Conservation (phyloP, 23 tunicate genomes). For the Halocynthia roretzi region DNA sequence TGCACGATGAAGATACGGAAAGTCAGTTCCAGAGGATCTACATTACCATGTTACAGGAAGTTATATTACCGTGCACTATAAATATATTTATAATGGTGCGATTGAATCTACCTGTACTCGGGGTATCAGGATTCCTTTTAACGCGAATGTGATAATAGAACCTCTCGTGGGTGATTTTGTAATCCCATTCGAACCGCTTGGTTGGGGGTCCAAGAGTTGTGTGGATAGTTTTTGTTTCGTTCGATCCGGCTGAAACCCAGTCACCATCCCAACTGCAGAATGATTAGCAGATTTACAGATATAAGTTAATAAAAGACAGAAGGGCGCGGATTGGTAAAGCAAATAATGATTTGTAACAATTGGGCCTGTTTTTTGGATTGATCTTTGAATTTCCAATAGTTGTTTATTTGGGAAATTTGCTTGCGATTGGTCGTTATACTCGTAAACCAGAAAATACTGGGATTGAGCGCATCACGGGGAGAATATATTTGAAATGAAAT, state of each 20-base stretch:
- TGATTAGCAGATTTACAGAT: too few species aligned
- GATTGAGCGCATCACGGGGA: too few species aligned
- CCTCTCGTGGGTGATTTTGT: slow-evolving; percentile 61
- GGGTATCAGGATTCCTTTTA: slow-evolving; percentile 32
- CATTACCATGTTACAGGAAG: not conserved
- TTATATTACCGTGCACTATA: not conserved
- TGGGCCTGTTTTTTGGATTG: too few species aligned
- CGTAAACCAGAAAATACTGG: too few species aligned
- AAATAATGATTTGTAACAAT: too few species aligned
- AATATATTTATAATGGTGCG: not conserved
- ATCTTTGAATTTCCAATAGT: too few species aligned
- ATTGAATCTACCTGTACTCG: slow-evolving; percentile 16
- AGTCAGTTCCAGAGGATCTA: slow-evolving; percentile 34
- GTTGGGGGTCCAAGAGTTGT: slow-evolving; percentile 47
- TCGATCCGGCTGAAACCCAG: not conserved
- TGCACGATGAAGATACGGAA: slow-evolving; percentile 84
- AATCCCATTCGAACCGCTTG: slow-evolving; percentile 63
- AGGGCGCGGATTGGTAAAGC: too few species aligned
- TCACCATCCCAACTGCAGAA: slow-evolving; percentile 19
- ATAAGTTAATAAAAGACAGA: too few species aligned
- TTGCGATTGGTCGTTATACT: not conserved
- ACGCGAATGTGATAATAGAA: slow-evolving; percentile 75
- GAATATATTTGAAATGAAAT: too few species aligned
- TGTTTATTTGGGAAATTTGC: too few species aligned
- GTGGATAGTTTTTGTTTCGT: not conserved